Evolutionary conservation across 2,797 vertebrate genomes (phyloP).

Genomic region (Fringilla coelebs): DNA sequence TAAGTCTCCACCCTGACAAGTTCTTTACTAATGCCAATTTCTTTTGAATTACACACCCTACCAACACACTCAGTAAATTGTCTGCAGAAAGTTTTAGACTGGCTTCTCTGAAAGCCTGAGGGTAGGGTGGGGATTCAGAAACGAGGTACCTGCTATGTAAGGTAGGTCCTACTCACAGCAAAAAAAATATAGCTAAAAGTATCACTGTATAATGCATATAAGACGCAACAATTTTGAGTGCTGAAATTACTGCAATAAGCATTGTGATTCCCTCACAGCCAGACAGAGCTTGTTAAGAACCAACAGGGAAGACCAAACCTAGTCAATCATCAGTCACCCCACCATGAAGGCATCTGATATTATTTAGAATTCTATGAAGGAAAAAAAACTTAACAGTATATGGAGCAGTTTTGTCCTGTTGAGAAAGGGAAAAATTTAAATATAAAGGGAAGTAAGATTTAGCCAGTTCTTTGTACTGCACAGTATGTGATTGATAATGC

Average conservation of each 20-base stretch:
- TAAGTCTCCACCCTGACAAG: background rate
- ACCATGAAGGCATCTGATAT: background rate
- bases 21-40: background rate
- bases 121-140: background rate
- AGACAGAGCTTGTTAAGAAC: background rate
- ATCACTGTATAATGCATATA: background rate
- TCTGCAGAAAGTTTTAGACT: background rate
- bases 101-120: background rate
- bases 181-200: background rate
- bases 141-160: background rate
- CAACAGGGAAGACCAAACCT: background rate
- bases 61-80: background rate
- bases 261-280: background rate
- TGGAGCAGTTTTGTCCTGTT: background rate
- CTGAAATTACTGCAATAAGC: background rate
- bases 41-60: background rate
- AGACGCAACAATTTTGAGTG: background rate
- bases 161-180: background rate
- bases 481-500: background rate
- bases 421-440: background rate
- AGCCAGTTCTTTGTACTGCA: background rate
- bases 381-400: background rate
- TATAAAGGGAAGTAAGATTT: background rate
- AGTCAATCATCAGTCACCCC: background rate
- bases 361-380: background rate